Evolutionary conservation across 2,113 vertebrate genomes (phyloP).

Genomic region (Hyaena hyaena): DNA sequence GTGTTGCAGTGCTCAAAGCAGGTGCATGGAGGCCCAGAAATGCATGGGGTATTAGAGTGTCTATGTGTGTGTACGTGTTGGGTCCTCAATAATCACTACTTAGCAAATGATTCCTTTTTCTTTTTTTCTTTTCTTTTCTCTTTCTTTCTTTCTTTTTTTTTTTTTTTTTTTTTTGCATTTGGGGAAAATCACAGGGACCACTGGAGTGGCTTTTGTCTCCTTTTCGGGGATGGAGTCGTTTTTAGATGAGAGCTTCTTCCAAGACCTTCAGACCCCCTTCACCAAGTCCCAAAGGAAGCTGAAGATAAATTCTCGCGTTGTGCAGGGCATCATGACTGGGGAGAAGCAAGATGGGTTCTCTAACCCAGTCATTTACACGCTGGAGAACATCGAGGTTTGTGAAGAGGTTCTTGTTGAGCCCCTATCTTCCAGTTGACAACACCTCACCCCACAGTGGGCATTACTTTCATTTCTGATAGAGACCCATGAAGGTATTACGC

Average conservation of each 20-base stretch:
- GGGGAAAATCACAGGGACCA: not conserved
- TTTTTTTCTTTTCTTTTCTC: too few species aligned
- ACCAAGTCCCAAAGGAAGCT: not conserved
- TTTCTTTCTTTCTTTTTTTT: too few species aligned
- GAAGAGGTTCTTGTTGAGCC: fast-evolving
- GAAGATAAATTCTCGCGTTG: slow-evolving; percentile 64
- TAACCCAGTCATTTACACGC: not conserved
- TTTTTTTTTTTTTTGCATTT: not conserved
- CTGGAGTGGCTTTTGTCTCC: slow-evolving; percentile 66
- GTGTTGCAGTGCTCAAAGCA: not conserved
- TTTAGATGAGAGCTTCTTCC: slow-evolving; percentile 65
- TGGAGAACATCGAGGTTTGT: slow-evolving; percentile 72
- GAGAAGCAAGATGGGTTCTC: slow-evolving; percentile 41
- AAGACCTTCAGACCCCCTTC: not conserved
- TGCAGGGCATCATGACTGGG: slow-evolving; percentile 50
- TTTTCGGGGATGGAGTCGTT: slow-evolving; percentile 55
- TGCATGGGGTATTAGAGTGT: fast-evolving
- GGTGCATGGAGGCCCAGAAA: too few species aligned
- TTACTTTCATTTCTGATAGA: not conserved
- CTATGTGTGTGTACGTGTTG: not conserved
- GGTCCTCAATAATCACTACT: not conserved
- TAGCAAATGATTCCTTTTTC: not conserved
- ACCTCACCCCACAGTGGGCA: too few species aligned
- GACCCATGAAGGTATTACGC: too few species aligned
- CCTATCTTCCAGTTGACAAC: fast-evolving